A percentile compares a stretch with the other conserved stretches of the same genome.
These are phyloP conservation scores for Desmophyllum pertusum DNA, from an alignment of 92 coral and sea anemone species.

Conservation along the genomic window DNA sequence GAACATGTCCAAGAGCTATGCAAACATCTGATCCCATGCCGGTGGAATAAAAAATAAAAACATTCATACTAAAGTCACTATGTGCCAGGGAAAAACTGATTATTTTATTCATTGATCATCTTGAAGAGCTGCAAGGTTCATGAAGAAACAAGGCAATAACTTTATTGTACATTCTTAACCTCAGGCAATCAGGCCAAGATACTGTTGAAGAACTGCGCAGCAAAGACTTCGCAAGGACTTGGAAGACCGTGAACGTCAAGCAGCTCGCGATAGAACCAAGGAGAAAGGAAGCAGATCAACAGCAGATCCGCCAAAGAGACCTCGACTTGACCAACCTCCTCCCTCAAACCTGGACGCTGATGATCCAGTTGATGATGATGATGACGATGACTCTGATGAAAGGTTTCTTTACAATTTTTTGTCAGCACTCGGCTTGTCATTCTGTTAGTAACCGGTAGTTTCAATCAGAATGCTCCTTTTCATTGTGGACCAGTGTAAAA, in stretches of 20 bases:
- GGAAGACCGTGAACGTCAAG: constrained; percentile 94
- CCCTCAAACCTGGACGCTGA: constrained; percentile 94
- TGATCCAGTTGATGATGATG: constrained; percentile 99
- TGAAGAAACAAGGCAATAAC: too few relatives aligned
- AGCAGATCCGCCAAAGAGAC: constrained; percentile 84
- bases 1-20: too few relatives aligned
- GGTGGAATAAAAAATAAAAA: too few relatives aligned
- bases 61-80: too few relatives aligned
- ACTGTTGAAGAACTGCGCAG: constrained; percentile 91
- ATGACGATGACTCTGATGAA: constrained; percentile 93
- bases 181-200: constrained; percentile 95
- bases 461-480: too few relatives aligned
- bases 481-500: too few relatives aligned
- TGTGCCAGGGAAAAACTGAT: too few relatives aligned
- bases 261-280: constrained; percentile 86
- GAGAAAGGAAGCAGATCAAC: constrained; percentile 87
- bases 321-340: constrained; percentile 86
- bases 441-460: not conserved
- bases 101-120: too few relatives aligned
- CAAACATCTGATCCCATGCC: too few relatives aligned
- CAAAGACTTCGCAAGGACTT: constrained; percentile 94
- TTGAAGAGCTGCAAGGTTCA: too few relatives aligned
- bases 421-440: not conserved
- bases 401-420: constrained; percentile 50
- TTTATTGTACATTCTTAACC: not conserved